Percentiles rank a stretch among this genome's conserved stretches.
phyloP scores from a whole-genome alignment of 2,113 vertebrate genomes.

The Cololabis saira region DNA sequence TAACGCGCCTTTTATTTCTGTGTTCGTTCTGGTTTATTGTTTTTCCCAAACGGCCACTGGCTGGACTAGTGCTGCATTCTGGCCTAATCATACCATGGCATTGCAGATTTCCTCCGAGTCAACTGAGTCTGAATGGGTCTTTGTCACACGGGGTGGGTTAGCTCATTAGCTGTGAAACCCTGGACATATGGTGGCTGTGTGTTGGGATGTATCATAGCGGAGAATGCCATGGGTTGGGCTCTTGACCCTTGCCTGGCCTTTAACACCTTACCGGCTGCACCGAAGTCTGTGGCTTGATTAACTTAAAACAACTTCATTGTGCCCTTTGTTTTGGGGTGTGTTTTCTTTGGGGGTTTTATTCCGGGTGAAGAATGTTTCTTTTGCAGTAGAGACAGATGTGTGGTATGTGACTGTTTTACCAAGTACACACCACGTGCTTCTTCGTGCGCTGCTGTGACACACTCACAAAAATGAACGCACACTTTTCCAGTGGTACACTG shows the following conservation, averaged over 20 bases:
- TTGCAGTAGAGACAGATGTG: constrained; percentile 55
- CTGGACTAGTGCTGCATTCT: constrained; percentile 72
- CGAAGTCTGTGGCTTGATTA: constrained; percentile 69
- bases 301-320: constrained; percentile 83
- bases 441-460: constrained; percentile 22
- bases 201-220: constrained; percentile 60
- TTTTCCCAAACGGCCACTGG: constrained; percentile 48
- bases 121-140: constrained; percentile 74
- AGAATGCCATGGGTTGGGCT: constrained; percentile 79
- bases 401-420: constrained; percentile 53
- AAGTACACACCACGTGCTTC: constrained; percentile 23
- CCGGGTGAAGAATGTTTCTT: constrained; percentile 37
- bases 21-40: constrained; percentile 34
- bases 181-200: constrained; percentile 83
- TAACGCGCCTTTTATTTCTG: constrained; percentile 36
- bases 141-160: constrained; percentile 77
- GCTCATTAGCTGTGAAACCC: constrained; percentile 73
- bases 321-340: constrained; percentile 45
- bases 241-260: constrained; percentile 72
- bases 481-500: constrained; percentile 23
- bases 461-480: constrained; percentile 20
- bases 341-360: constrained; percentile 32
- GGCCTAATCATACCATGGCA: constrained; percentile 70
- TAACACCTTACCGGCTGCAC: constrained; percentile 69
- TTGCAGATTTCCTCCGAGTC: constrained; percentile 72